Base-by-base conservation (phyloP, 2,113 vertebrate genomes). In the Aptenodytes patagonicus region DNA sequence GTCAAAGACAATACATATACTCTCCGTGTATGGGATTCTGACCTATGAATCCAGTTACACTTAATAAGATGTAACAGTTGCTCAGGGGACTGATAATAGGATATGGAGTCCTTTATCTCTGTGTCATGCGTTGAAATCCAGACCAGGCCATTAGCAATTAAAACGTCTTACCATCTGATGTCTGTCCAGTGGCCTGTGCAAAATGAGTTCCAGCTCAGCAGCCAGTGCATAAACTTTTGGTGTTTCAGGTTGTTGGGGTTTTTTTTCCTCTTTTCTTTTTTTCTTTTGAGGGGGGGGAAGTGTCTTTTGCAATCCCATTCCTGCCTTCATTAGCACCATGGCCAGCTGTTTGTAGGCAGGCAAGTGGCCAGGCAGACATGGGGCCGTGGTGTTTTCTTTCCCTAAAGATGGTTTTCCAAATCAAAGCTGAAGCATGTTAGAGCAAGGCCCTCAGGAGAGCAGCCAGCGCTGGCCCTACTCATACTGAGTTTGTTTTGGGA, bases 131-230 rank as follows among this genome's bases (percentile, higher is more conserved):
- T 78, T 91, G 95, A 96, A 92, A 95, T 81, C 86, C 91, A 92
- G 90, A 93, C 76, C 69, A 47, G 72, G 77, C 57, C 80, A 82
- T 95, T 91, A 94, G 91, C 89, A 97, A 94, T 89, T 95, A 79
- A 91, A 95, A 93, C 34, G 4, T 79, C 72, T 92, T 75, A 60
- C 79, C 57, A 71, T 47, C 83, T 92, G 83, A 92, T 79, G 58
- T 64, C 77, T 85, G 42, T 34, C 80, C 72, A 54, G 46, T 68
- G 54, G 77, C 57, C 47, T 69, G 47, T 79, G 47, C 77, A 82
- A 82, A 87, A 68, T 10, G 26, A 93, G 76, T 12, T 76, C 68
- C 69, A 34, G 40, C 22, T 65, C 87, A 89, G 77, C 61, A 91
- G 40, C 28, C 75, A 51, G 42, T 8, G 38, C 40, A 40, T 14